Base-by-base conservation (phyloP, 2,888 invertebrate species). In the Ichneumoninae sp. region DNA sequence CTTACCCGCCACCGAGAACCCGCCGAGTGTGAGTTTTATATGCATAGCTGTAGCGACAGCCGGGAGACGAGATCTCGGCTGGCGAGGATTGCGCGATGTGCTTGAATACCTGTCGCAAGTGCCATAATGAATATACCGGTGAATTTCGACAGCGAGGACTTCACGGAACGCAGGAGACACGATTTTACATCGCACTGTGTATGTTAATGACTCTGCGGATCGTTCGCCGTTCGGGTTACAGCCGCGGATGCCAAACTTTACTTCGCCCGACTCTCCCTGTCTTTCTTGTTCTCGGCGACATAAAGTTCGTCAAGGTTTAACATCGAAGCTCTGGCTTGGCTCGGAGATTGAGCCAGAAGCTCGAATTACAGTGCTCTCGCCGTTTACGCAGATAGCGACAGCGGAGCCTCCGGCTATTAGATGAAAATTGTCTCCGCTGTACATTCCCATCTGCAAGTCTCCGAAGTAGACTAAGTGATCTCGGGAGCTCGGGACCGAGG, bases 221-320 rank as follows among this genome's bases (percentile, higher is more conserved):
- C 81, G 74, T 84, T 84, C 74, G 81, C 81, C 74, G 81, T 84
- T 78, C 77, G 77, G 78, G 19, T 74, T 84, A 76, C 57, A 70
- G 33, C 73, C 36, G 73, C 36, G 73, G 65, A 84, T 75, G 19
- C 69, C 74, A 66, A 84, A 84, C 81, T 84, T 84, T 71, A 65
- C 30, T 7, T 22, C 30, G 47, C 26, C 26, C 40, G 40, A 13
- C 47, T 68, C 68, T 44, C 40, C 40, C 10, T 10, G 40, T 40
- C 40, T 40, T 40, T 40, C 40, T 40, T 10, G 40, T 50, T 44
- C 36, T 22, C 36, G 2, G 30, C 50, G 52, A 19, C 52, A 16
- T 30, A 19, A 30, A 13, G 13, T 30, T 30, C 26, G 60, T 33
- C 60, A 33, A 60, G 60, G 26, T 60, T 60, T 4, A 60, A 60